A percentile compares a stretch with the other conserved stretches of the same genome.
These are phyloP conservation scores for Apis dorsata DNA, from an alignment of 1,140 invertebrate genomes.

Conservation along the genomic window DNA sequence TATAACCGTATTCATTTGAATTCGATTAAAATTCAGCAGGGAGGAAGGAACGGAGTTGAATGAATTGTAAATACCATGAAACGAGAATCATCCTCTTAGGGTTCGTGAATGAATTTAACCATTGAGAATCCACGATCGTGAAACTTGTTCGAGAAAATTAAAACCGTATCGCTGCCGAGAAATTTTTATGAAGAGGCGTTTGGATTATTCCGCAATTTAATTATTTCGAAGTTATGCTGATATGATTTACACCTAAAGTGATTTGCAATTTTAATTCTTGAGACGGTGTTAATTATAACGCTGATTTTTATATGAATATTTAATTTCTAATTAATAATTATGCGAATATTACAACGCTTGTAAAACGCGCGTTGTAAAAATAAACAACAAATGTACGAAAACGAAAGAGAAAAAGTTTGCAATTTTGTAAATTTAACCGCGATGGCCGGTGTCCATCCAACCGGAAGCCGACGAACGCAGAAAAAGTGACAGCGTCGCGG, in stretches of 20 bases:
- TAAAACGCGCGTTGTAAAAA: too few relatives aligned
- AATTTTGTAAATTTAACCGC: too few relatives aligned
- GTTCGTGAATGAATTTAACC: background rate
- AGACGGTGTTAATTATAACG: background rate
- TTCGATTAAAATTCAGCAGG: slow-evolving; percentile 7
- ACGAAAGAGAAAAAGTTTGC: too few relatives aligned
- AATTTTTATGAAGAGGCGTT: background rate
- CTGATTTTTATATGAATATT: too few relatives aligned
- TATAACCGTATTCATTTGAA: slow-evolving; percentile 9
- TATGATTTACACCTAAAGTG: too few relatives aligned
- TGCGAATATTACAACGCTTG: too few relatives aligned
- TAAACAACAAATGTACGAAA: too few relatives aligned
- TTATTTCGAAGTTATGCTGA: background rate
- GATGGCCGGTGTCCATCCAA: background rate
- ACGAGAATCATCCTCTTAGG: background rate
- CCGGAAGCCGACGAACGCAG: slow-evolving; percentile 15
- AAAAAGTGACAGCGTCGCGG: slow-evolving; percentile 11
- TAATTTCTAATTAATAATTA: too few relatives aligned
- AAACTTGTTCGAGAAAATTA: background rate
- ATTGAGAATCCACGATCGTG: background rate
- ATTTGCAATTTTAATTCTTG: background rate
- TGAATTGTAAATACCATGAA: slow-evolving; percentile 7
- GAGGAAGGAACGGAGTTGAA: background rate
- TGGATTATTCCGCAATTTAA: background rate
- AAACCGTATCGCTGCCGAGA: background rate